phyloP scores from a whole-genome alignment of 2,113 vertebrate species.

The Delphinus delphis region DNA sequence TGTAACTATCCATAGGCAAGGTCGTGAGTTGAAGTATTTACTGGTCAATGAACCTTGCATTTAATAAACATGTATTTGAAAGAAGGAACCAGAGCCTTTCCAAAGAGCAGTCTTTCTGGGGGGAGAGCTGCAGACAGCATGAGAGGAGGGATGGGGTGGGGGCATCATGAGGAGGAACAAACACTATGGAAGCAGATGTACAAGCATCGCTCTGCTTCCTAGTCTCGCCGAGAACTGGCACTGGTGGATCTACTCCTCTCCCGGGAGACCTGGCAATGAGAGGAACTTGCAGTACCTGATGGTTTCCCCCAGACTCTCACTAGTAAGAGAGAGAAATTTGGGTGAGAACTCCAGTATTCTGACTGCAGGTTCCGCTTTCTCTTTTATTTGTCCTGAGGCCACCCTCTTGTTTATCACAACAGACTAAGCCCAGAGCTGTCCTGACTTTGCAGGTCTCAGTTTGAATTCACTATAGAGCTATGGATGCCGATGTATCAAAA shows the following conservation, averaged over 20 bases:
- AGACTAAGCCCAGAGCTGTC: not conserved
- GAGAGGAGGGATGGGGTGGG: not conserved
- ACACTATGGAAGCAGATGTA: no score
- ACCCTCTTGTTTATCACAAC: not conserved
- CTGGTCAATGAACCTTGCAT: not conserved
- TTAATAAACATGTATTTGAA: not conserved
- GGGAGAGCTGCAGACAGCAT: not conserved
- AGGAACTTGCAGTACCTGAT: no score
- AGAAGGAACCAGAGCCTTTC: not conserved
- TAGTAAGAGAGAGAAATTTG: not conserved
- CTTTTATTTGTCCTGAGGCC: no score
- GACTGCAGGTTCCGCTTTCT: not conserved
- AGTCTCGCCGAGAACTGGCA: not conserved
- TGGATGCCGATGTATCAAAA: not conserved
- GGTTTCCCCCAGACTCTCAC: not conserved
- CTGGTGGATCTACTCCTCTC: not conserved
- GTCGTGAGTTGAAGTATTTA: not conserved
- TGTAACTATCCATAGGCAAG: not conserved
- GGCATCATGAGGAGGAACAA: rapidly evolving
- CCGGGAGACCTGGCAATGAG: not conserved
- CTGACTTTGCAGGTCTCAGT: not conserved
- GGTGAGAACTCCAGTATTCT: not conserved
- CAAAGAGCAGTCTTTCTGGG: not conserved
- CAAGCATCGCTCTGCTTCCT: rapidly evolving
- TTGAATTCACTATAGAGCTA: not conserved